phyloP scores from a whole-genome alignment of 2,888 invertebrate species.

The Leptinotarsa haldemani region DNA sequence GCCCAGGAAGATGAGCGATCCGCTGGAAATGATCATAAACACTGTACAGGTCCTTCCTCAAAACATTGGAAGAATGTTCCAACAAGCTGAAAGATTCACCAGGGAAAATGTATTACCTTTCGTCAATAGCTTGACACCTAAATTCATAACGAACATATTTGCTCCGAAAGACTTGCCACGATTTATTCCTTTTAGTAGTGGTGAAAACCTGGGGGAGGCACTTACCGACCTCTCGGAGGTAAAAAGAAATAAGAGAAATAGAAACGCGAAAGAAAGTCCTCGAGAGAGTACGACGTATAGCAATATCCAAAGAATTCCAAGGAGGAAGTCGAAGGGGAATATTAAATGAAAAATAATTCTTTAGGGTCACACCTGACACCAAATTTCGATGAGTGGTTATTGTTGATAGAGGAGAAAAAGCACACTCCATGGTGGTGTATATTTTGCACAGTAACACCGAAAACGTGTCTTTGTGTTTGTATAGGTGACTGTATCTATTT shows the following conservation, averaged over 20 bases:
- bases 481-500: neutral
- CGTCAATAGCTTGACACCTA: conserved; percentile 46
- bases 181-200: conserved; percentile 40
- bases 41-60: conserved; percentile 48
- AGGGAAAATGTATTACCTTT: conserved; percentile 48
- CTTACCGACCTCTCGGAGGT: conserved; percentile 17
- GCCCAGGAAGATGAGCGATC: conserved; percentile 25
- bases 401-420: neutral
- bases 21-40: conserved; percentile 46
- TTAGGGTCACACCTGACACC: neutral
- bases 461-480: neutral
- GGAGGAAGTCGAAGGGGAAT: neutral
- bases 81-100: conserved; percentile 49
- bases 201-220: conserved; percentile 8
- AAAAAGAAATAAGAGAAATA: conserved; percentile 36
- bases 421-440: neutral
- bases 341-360: neutral
- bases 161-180: conserved; percentile 29
- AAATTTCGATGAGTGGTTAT: neutral
- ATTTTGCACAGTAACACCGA: neutral
- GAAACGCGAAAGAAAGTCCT: neutral
- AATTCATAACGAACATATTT: conserved; percentile 45
- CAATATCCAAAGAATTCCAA: conserved; percentile 38
- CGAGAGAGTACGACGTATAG: conserved; percentile 21
- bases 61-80: conserved; percentile 46